Evolutionary conservation across 2,797 vertebrate species (phyloP), one percentile per base, ranked within the genome.

Genomic region (Pseudochirops cupreus): DNA sequence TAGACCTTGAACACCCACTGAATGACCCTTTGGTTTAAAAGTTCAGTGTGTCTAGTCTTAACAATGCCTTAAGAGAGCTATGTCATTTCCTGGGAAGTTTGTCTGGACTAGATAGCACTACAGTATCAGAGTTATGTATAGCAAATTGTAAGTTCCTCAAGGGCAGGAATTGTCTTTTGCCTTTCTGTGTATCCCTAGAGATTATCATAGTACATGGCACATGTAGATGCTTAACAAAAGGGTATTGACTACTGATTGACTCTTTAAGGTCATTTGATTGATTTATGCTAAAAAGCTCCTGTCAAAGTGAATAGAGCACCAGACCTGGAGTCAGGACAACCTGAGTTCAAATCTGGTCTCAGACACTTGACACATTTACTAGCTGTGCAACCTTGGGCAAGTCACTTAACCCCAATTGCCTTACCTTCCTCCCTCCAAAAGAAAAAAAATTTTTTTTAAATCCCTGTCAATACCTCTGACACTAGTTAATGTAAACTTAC

Each of bases 61-160:
- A 82, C 21, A 46, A 46, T 21, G 21, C 39, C 74, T 7, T 46
- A 9, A 46, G 39, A 82, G 39, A 82, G 74, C 21, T 24, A 46
- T 46, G 39, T 3, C n/a, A 82, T 54, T 82, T 82, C 74, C 21
- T 82, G 39, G 74, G 18, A 82, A 82, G 39, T 46, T 5, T 82
- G 74, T 82, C 74, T 29, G 18, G 16, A 39, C 91, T 93, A 53
- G 21, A 46, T n/a, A 33, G 39, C 52, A 33, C 29, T 12, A 5
- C 95, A 90, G 89, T 26, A n/a, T 12, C 89, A 91, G 46, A 93
- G 56, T 33, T 46, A 93, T 56, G n/a, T 52, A 87, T 91, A 33
- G 55, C 39, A 74, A 1, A 18, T n/a, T 67, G 31, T 67, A 33
- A 67, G 3, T 31, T 67, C 31, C 33, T 74, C n/a, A 39, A 74